Evolutionary conservation across 92 coral and sea anemone genomes (phyloP), one percentile per base, ranked within the genome.

Genomic region (Porites lobata): DNA sequence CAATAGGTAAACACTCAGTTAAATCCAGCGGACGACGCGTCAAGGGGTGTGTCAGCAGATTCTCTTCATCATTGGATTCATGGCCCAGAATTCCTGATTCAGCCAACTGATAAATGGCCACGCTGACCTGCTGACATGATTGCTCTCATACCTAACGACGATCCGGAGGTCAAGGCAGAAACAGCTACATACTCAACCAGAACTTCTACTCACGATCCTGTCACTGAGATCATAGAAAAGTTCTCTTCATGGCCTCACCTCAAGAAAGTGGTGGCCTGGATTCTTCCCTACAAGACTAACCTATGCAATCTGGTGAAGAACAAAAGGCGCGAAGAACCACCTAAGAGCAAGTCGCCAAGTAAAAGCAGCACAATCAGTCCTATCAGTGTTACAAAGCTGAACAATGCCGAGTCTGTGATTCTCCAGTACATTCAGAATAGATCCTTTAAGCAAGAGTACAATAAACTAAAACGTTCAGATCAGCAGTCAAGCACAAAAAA

Each of bases 21-120:
- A 14, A 83, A 89, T 29, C 88, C 89, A 2, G 92, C 89, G 20
- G 89, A 89, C 56, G 89, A 89, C 50, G 85, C 89, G 2, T 89
- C 92, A n/a, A 83, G 85, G 57, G 80, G 89, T 8, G 85, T 89
- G 26, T 14, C 85, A 57, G 65, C 79, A 2, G 72, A 82, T n/a
- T 75, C 88, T 47, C 69, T 89, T 0, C 57, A 89, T 4, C 84
- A 84, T 58, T 89, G 92, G 88, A 89, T 89, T 26, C 65, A 77
- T 5, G 80, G 92, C 3, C 88, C 92, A 29, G 79, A 66, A 2
- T 76, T 89, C 76, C 29, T 89, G 5, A 29, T 63, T 21, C 57
- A 81, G 71, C 63, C 91, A 70, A 15, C 17, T 2, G 87, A 80
- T 32, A 9, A 20, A 18, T 88, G 82, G 91, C 87, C 87, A 29